Evolutionary conservation across 2,113 vertebrate species (phyloP).

Genomic region (Stigmatopora nigra): DNA sequence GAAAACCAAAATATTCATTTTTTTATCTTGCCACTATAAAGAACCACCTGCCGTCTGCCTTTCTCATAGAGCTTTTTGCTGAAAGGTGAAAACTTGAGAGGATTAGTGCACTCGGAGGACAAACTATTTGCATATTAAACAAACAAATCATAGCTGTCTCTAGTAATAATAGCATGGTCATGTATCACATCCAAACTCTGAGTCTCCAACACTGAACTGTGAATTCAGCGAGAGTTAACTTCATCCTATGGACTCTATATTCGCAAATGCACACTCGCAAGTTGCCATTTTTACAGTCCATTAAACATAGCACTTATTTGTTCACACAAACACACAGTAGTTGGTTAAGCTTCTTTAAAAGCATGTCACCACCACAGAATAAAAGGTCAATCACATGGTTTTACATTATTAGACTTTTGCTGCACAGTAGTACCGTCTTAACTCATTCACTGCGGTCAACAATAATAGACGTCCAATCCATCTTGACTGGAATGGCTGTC

Average conservation of each 20-base stretch:
- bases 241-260: background rate
- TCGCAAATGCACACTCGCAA: background rate
- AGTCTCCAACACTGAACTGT: background rate
- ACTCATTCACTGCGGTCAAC: too few species aligned
- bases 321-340: background rate
- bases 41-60: slow-evolving; percentile 49
- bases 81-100: slow-evolving; percentile 39
- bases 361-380: background rate
- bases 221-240: slow-evolving; percentile 2
- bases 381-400: background rate
- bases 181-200: background rate
- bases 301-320: slow-evolving; percentile 4
- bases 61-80: slow-evolving; percentile 31
- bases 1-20: slow-evolving; percentile 37
- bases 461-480: too few species aligned
- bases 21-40: slow-evolving; percentile 50
- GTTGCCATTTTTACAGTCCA: slow-evolving; percentile 6
- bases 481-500: too few species aligned
- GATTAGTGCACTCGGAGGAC: slow-evolving; percentile 42
- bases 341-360: slow-evolving; percentile 6
- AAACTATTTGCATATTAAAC: slow-evolving; percentile 23
- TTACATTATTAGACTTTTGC: background rate
- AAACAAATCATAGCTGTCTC: background rate
- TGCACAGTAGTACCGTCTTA: background rate
- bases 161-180: slow-evolving; percentile 9